Base-by-base conservation (phyloP, 2,113 vertebrate species). In the Lipophrys pholis region DNA sequence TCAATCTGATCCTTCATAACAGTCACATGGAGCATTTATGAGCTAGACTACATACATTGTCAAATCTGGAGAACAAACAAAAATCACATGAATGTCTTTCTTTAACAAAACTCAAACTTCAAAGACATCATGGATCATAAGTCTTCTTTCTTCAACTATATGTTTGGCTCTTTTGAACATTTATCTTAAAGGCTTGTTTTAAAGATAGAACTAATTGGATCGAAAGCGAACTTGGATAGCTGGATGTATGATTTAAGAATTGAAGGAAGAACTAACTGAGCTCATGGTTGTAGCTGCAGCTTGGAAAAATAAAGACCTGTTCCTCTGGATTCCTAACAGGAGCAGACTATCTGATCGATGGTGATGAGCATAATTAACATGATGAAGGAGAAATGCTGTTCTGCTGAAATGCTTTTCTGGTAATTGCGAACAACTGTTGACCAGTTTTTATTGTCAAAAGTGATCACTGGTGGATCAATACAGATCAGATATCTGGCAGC, bases 361-460 rank as follows among this genome's bases (percentile, higher is more conserved):
- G 21, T 21, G 68, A 69, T 48, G 60, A 58, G 41, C 57, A 50
- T 55, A 16, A 80, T 73, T 58, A 84, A 71, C 69, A 58, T 55
- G 43, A 75, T 54, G 12, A 57, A 80, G 14, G 58, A 67, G 48
- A 58, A 56, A 49, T 8, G 58, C 21, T 76, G 55, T 8, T 14
- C 11, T 64, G 53, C 56, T 76, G 42, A 60, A 76, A 76, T 59
- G 51, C 51, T 46, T 45, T 48, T 71, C 21, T 65, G 58, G 36
- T 79, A 58, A 79, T 66, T 76, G 64, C 56, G 40, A 38, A 42
- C 36, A 62, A 61, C 69, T 76, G 45, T 70, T 64, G 63, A 77
- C 54, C 55, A 21, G 38, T 46, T 70, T 57, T 45, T 68, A 59
- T 41, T 48, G 45, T 65, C 42, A 40, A 42, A 1, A 9, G 6